phyloP scores from a whole-genome alignment of 2,113 vertebrate species.

The Pterocles gutturalis region DNA sequence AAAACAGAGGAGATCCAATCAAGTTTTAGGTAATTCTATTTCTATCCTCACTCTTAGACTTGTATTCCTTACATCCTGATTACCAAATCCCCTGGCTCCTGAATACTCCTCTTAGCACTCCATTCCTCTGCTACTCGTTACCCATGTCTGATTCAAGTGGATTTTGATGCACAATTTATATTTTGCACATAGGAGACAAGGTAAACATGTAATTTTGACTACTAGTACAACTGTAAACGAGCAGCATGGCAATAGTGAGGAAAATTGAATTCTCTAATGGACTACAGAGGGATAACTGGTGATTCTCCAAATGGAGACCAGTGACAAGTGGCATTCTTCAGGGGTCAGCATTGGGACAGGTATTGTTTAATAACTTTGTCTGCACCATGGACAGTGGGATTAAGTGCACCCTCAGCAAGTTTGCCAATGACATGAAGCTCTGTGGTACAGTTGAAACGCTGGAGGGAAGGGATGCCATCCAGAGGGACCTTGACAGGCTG shows the following conservation, averaged over 20 bases:
- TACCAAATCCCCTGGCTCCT: neutral
- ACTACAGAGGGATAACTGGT: neutral
- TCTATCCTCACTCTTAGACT: neutral
- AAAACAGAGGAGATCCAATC: neutral
- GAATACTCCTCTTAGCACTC: neutral
- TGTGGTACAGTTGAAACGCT: too few relatives aligned
- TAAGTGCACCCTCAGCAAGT: too few relatives aligned
- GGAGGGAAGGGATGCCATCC: too few relatives aligned
- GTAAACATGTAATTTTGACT: conserved; percentile 24
- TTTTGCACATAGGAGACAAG: neutral
- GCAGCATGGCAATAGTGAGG: neutral
- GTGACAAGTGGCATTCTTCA: too few relatives aligned
- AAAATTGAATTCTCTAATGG: neutral
- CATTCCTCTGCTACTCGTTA: neutral
- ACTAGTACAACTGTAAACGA: neutral
- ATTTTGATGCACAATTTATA: neutral
- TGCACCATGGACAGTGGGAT: too few relatives aligned
- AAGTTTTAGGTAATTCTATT: neutral
- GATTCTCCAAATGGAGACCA: neutral
- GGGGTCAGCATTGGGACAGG: too few relatives aligned
- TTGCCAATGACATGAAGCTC: too few relatives aligned
- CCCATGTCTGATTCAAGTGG: neutral
- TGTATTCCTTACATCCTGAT: neutral
- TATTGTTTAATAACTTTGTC: too few relatives aligned
- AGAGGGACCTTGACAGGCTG: too few relatives aligned